phyloP scores from a whole-genome alignment of 2,113 vertebrate species.

The Takifugu flavidus region DNA sequence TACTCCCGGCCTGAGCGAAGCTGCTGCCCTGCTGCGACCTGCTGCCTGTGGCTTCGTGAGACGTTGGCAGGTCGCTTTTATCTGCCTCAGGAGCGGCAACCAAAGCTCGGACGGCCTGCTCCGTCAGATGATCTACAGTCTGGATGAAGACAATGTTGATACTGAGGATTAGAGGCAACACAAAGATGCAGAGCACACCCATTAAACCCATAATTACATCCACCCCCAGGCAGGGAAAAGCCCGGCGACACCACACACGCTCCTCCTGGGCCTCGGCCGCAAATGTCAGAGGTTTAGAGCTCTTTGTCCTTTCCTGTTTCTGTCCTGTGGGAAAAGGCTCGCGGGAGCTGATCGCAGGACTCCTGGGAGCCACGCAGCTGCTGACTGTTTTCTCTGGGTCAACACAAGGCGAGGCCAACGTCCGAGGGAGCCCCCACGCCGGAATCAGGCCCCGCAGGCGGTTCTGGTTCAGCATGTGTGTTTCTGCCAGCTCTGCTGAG shows the following conservation, averaged over 20 bases:
- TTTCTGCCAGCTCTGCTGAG: neutral
- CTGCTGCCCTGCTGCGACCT: constrained; percentile 25
- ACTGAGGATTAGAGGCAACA: constrained; percentile 67
- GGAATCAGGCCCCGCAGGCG: no score
- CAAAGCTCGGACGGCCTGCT: constrained; percentile 34
- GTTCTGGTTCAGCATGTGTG: neutral
- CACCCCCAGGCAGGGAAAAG: constrained; percentile 50
- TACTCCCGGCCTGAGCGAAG: constrained; percentile 5
- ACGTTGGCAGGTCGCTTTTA: neutral
- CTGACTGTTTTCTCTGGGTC: constrained; percentile 55
- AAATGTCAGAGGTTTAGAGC: constrained; percentile 23
- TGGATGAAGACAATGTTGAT: constrained; percentile 68
- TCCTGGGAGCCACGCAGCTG: constrained; percentile 53
- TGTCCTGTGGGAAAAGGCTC: constrained; percentile 28
- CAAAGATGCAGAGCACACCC: constrained; percentile 50
- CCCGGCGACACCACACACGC: constrained; percentile 22
- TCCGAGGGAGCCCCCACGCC: constrained; percentile 1
- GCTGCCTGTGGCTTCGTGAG: constrained; percentile 18
- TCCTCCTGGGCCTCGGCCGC: constrained; percentile 9
- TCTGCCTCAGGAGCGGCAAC: constrained; percentile 9
- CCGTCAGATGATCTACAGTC: constrained; percentile 58
- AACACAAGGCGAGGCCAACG: constrained; percentile 25
- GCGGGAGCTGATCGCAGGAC: constrained; percentile 33
- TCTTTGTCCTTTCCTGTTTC: constrained; percentile 30
- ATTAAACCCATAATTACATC: constrained; percentile 59